Evolutionary conservation across 2,888 invertebrate species (phyloP), one percentile per base, ranked within the genome.

Genomic region (Allygus modestus): DNA sequence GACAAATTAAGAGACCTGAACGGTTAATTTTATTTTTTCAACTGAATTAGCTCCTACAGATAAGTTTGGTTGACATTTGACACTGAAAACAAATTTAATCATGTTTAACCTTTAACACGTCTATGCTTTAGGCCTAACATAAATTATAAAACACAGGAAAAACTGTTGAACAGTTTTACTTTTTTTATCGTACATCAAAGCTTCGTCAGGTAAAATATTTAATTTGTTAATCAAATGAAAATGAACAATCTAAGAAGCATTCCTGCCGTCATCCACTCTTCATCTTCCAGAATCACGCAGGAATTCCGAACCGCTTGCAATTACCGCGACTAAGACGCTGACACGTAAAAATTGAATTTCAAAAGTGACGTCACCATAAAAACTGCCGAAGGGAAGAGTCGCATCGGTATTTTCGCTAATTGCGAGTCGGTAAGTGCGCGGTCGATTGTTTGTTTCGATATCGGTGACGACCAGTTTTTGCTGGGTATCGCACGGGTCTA

Each of bases 361-460:
- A 65, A 65, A 65, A 65, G 28, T 65, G 9, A 65, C 26, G 65
- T 28, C 58, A 58, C 58, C 23, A 58, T 26, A 58, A 58, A 58
- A 58, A 58, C 58, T 23, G 7, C 51, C 51, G 2, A 23, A 58
- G 58, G 58, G 58, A 58, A 23, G 65, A 31, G 65, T 65, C 28
- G 5, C 4, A 54, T 54, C 11, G 54, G 65, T 65, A 65, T 65
- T 65, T 58, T 65, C 28, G 65, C 65, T 65, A 28, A 65, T 65
- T 65, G 65, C 58, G 20, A 58, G 58, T 58, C 58, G 58, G 58
- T n/a, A n/a, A n/a, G n/a, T n/a, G n/a, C n/a, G n/a, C 2, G 17
- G 37, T 69, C 73, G 73, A 73, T 73, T 73, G 73, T 73, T 73
- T 73, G 73, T 73, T 73, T 73, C 41, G 73, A 69, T 69, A 69